Evolutionary conservation across 2,888 invertebrate species (phyloP), one percentile per base, ranked within the genome.

Genomic region (Tyria jacobaeae): DNA sequence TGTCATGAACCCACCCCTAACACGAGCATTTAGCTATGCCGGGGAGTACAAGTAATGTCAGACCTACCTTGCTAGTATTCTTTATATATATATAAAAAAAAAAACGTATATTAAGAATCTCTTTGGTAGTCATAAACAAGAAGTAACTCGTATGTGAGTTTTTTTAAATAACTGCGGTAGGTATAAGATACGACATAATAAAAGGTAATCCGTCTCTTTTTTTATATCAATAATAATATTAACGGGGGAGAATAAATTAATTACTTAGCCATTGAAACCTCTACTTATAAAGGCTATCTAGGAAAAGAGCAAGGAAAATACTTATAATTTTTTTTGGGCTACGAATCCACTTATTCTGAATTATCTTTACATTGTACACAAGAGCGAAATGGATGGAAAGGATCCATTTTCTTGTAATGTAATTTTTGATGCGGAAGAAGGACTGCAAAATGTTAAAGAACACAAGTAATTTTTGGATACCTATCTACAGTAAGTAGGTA

Each of bases 391-490:
- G 73, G 68, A 72, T 68, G 74, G n/a, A n/a, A n/a, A n/a, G n/a
- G n/a, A n/a, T 73, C 61, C 70, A 70, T 72, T 63, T 67, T 62
- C 57, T 71, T 54, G 62, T 73, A 73, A 76, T 73, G 68, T 76
- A 78, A 77, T 78, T 80, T 66, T 58, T 77, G 72, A 79, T 73
- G 76, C 76, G 70, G 70, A 78, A 80, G 68, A 60, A 60, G 68
- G 68, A 75, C 70, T 65, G 63, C 31, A 59, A 76, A 63, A 71
- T 76, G 77, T 74, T 71, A 64, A 66, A 70, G 64, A 69, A 62
- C 71, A 78, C 80, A 79, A 80, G 84, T 83, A 80, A 79, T 79
- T 80, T 82, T 79, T 72, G 70, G 74, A 72, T 75, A 80, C 75
- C 82, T 79, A 82, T 80, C 80, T 77, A 73, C 78, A 78, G 74